Conservation (phyloP, 2,797 vertebrate species). For the Peromyscus attwateri region DNA sequence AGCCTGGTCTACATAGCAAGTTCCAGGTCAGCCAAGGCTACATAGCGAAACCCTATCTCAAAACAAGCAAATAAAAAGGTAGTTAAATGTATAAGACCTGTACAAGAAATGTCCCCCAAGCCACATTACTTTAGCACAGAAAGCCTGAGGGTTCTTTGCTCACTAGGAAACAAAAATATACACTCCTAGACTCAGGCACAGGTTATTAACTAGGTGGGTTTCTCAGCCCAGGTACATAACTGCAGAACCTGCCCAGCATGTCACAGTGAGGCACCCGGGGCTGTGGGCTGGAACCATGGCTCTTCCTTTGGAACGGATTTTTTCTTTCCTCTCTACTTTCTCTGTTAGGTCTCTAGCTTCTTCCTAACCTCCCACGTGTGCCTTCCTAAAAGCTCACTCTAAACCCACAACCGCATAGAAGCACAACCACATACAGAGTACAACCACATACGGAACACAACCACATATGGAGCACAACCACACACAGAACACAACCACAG, state of each 20-base stretch:
- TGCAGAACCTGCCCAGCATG: neutral
- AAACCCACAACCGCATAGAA: neutral
- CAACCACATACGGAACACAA: too few species aligned
- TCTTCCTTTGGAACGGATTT: neutral
- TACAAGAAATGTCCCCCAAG: neutral
- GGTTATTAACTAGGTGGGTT: neutral
- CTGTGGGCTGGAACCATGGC: accelerated
- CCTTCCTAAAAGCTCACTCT: neutral
- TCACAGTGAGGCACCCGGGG: accelerated
- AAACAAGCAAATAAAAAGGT: neutral
- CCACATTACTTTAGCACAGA: neutral
- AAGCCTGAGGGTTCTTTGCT: neutral
- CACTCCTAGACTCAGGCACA: neutral
- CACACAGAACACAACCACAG: too few species aligned
- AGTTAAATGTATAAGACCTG: neutral
- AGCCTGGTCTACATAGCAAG: neutral
- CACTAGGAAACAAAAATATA: neutral
- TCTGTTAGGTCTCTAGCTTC: neutral
- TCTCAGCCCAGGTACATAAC: neutral
- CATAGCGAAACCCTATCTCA: neutral
- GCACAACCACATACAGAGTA: neutral
- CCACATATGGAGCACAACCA: too few species aligned
- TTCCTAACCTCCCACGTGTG: neutral
- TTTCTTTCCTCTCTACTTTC: neutral
- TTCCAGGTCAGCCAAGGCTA: neutral